Base-by-base conservation (phyloP, 2,797 vertebrate genomes). In the Amniataba percoides region DNA sequence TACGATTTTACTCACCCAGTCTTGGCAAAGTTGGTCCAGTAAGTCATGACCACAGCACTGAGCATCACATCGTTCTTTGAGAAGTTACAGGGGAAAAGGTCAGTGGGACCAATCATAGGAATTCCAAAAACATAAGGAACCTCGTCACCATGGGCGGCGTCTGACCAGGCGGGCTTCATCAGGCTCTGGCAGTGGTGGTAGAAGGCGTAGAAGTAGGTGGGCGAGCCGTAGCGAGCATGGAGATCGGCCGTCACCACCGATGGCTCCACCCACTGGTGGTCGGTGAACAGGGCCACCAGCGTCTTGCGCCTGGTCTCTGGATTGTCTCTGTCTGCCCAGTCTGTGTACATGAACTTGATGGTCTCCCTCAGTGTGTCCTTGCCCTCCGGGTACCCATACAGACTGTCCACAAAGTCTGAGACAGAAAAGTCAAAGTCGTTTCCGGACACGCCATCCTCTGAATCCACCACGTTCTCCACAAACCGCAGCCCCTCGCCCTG, bases 11-110 rank as follows among this genome's bases (percentile, higher is more conserved):
- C 98, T 97, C 93, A 99, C 98, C 98, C 98, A 21, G 97, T 99
- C 93, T 99, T 99, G 94, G 98, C 98, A 90, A 99, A 99, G 94
- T 99, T 99, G 92, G 98, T 99, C 98, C 98, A 99, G 94, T 98
- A 99, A 86, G 98, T 99, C 98, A 99, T 99, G 82, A 99, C 98
- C 19, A 99, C 98, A 0, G 98, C 98, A 0, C 98, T 99, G 80
- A 99, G 97, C 98, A 99, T 99, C 77, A 99, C 95, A 0, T 99
- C 98, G 0, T 99, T 99, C 95, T 99, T 99, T 86, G 98, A 99
- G 94, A 99, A 99, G 93, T 99, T 99, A 94, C 98, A 99, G 71
- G 98, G 97, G 86, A 99, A 99, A 78, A 99, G 96, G 93, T 99
- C 97, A 2, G 98, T 99, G 76, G 98, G 97, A 46, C 98, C 98